phyloP scores from a whole-genome alignment of 2,888 invertebrate species.

The Spilosoma lubricipeda region DNA sequence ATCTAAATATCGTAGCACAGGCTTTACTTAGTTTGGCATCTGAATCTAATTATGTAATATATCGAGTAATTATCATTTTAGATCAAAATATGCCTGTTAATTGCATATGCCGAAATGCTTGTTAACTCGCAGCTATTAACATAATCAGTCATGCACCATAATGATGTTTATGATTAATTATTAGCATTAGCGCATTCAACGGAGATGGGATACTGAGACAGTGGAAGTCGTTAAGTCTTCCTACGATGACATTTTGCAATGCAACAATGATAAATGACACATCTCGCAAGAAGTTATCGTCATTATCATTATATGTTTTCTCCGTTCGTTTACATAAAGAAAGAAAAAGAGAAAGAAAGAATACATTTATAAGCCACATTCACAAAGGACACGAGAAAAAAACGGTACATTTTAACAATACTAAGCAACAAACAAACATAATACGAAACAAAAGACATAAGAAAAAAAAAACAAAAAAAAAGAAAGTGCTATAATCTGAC shows the following conservation, averaged over 20 bases:
- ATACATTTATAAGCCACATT: no score
- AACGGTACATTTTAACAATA: no score
- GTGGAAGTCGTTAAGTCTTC: background rate
- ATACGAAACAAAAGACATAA: no score
- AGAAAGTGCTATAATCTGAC: no score
- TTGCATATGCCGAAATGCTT: background rate
- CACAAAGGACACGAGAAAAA: no score
- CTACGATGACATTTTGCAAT: background rate
- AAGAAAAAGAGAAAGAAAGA: no score
- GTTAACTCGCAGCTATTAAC: background rate
- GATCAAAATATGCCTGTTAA: background rate
- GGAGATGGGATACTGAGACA: background rate
- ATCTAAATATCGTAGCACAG: no score
- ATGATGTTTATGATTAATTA: conserved; percentile 1
- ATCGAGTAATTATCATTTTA: background rate
- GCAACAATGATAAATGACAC: conserved; percentile 2
- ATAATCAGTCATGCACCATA: background rate
- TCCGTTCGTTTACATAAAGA: background rate
- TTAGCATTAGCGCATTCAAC: background rate
- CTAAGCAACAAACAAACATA: no score
- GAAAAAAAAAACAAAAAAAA: no score
- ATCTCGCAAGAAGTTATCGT: background rate
- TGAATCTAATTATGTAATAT: background rate
- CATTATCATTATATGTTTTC: background rate
- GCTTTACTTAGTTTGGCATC: no score